Evolutionary conservation across 2,888 invertebrate species (phyloP).

Genomic region (Phortica magna): DNA sequence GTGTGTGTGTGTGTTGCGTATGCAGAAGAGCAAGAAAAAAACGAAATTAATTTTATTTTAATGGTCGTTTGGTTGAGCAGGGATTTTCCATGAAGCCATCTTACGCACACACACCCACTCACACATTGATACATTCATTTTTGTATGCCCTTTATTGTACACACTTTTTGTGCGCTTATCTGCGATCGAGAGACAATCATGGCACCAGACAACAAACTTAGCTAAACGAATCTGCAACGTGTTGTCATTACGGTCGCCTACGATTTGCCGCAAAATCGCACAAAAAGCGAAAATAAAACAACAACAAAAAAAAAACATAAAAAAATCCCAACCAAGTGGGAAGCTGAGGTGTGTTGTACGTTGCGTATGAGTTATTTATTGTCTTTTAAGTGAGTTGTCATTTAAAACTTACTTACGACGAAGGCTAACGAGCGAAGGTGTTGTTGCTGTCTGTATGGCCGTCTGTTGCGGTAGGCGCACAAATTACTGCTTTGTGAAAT

Average conservation of each 20-base stretch:
- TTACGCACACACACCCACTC: slow-evolving; percentile 6
- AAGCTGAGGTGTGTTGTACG: background rate
- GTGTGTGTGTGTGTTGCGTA: background rate
- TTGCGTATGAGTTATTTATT: slow-evolving; percentile 61
- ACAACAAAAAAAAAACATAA: too few relatives aligned
- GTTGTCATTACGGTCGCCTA: slow-evolving; percentile 22
- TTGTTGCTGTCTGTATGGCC: background rate
- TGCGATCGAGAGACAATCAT: slow-evolving; percentile 50
- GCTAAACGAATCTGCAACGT: slow-evolving; percentile 6
- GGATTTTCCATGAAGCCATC: slow-evolving; percentile 51
- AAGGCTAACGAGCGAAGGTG: background rate
- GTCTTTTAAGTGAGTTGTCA: slow-evolving; percentile 72
- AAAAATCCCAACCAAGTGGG: background rate
- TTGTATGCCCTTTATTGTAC: background rate
- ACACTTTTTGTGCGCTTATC: slow-evolving; percentile 49
- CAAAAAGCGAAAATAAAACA: background rate
- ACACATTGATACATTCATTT: background rate
- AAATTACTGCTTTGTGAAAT: background rate
- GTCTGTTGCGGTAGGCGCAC: background rate
- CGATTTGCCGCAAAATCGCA: background rate
- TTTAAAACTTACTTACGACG: slow-evolving; percentile 30
- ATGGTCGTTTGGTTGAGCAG: slow-evolving; percentile 61
- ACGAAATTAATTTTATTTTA: slow-evolving; percentile 70
- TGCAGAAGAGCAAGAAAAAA: slow-evolving; percentile 1
- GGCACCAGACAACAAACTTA: slow-evolving; percentile 2